Base-by-base conservation (phyloP, 1,140 invertebrate genomes). In the Ylistrum balloti region DNA sequence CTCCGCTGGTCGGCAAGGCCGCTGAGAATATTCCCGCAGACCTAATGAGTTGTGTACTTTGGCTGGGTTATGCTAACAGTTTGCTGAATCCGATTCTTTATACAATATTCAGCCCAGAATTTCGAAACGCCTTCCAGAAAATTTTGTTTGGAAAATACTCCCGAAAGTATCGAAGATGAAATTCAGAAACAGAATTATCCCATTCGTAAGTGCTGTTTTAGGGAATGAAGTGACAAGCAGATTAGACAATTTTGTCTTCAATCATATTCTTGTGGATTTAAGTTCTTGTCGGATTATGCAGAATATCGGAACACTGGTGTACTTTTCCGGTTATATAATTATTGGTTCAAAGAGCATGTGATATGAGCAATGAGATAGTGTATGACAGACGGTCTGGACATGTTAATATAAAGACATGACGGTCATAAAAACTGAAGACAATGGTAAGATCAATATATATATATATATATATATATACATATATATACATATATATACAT, bases 91-190 rank as follows among this genome's bases (percentile, higher is more conserved):
- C 96, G 11, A 94, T 96, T 86, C 95, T 96, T 74, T 96, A 96
- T 91, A 96, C 96, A n/a, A 95, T 96, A 35, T 96, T 96, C 92
- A 96, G 95, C 92, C 95, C 96, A 88, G 95, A 95, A 88, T 96
- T 96, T 92, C 91, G 96, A 86, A 94, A 92, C 88, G 95, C 95
- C 85, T 95, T 96, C 93, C 92, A 94, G 56, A 93, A 96, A 94
- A 88, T 93, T 87, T 56, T 92, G 74, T 92, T 92, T 0, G 56
- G 56, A 74, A 74, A 74, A 74, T 74, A 74, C 56, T 74, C 56
- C 7, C n/a, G 28, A 74, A 74, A 74, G 28, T 74, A 74, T 28
- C 22, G 56, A 11, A 74, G 56, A 74, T 74, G 56, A 74, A 74
- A 74, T 17, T 74, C n/a, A 5, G 0, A 7, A 74, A n/a, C 56